Percentiles rank a stretch among this genome's conserved stretches.
Conservation (phyloP, 2,797 vertebrate species). For the Tadarida brasiliensis region DNA sequence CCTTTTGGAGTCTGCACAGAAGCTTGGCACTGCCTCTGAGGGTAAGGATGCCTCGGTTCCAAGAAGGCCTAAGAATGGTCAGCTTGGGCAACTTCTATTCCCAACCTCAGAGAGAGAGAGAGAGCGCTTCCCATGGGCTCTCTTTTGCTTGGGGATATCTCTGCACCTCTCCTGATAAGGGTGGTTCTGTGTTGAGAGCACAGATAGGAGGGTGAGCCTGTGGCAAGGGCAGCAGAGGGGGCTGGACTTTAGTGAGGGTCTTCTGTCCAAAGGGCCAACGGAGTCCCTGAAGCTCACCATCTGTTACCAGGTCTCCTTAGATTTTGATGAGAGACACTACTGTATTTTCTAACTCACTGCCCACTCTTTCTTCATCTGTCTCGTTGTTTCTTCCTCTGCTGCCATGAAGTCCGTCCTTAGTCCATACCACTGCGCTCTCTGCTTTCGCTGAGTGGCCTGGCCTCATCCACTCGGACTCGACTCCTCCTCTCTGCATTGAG, state of each 20-base stretch:
- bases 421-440: fast-evolving
- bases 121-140: background rate
- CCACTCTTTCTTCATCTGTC: no score
- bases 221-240: background rate
- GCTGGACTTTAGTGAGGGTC: background rate
- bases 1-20: background rate
- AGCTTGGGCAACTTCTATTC: background rate
- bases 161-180: background rate
- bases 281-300: background rate
- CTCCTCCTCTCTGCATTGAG: background rate
- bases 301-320: no score
- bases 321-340: background rate
- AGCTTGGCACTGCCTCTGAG: background rate
- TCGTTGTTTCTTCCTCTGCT: background rate
- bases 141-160: background rate
- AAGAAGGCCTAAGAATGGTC: background rate
- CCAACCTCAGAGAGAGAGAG: background rate
- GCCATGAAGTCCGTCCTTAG: background rate
- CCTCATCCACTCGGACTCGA: background rate
- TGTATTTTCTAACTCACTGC: background rate
- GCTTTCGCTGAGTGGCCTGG: background rate
- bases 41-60: fast-evolving
- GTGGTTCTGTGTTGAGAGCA: background rate
- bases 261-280: background rate
- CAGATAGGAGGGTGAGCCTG: background rate